Conservation (phyloP, 2,113 vertebrate genomes). For the Seriola quinqueradiata region DNA sequence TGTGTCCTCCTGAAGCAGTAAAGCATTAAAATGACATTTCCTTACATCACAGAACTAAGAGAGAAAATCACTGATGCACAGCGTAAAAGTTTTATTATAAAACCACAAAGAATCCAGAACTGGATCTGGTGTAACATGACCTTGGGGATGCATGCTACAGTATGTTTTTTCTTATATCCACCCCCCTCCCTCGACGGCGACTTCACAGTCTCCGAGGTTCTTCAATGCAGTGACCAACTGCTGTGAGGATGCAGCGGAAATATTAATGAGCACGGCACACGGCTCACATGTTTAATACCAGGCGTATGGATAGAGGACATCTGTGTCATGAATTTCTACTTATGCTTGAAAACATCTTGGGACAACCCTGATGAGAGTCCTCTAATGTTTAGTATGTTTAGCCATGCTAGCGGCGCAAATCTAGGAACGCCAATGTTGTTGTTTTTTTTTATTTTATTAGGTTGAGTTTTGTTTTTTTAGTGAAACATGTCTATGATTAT, state of each 20-base stretch:
- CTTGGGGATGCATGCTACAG: conserved; percentile 26
- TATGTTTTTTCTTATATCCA: not conserved
- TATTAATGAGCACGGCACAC: conserved; percentile 48
- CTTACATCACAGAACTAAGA: not conserved
- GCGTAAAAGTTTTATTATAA: not conserved
- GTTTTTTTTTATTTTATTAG: too few species aligned
- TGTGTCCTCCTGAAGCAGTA: not conserved
- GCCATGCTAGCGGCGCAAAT: too few species aligned
- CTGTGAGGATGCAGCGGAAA: conserved; percentile 44
- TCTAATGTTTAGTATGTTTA: too few species aligned
- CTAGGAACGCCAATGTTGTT: too few species aligned
- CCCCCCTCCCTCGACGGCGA: not conserved
- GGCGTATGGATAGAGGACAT: not conserved
- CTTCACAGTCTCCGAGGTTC: conserved; percentile 17
- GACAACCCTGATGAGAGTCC: not conserved
- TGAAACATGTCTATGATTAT: too few species aligned
- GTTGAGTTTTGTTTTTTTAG: not conserved
- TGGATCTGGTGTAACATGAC: not conserved
- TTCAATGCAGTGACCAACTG: conserved; percentile 34
- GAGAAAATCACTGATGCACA: conserved; percentile 1
- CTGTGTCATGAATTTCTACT: conserved; percentile 4
- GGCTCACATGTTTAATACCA: not conserved
- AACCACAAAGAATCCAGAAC: not conserved
- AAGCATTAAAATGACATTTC: conserved; percentile 17
- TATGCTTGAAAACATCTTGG: not conserved